Evolutionary conservation across 2,113 vertebrate species (phyloP).

Genomic region (Percopsis transmontana): DNA sequence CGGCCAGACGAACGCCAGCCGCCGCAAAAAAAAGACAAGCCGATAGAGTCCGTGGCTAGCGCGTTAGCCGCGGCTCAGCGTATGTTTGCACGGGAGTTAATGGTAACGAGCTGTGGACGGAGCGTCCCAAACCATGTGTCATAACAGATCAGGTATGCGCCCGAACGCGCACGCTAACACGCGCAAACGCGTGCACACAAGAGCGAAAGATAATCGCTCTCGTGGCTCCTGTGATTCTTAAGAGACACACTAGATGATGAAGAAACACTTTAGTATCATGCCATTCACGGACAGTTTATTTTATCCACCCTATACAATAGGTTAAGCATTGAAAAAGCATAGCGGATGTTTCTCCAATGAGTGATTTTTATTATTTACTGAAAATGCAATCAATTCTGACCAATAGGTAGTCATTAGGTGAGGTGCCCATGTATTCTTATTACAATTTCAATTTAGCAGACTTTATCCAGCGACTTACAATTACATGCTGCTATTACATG

Average conservation of each 20-base stretch:
- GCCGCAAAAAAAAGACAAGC: conserved; percentile 43
- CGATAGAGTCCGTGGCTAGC: conserved; percentile 30
- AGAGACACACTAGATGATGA: neutral
- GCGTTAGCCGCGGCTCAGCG: neutral
- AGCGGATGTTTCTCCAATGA: no score
- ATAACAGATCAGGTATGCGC: conserved; percentile 3
- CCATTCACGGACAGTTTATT: neutral
- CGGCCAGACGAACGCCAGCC: conserved; percentile 56
- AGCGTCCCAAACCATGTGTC: conserved; percentile 15
- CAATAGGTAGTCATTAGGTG: no score
- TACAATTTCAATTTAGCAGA: no score
- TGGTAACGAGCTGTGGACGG: neutral
- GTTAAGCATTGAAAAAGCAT: no score
- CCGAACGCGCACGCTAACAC: neutral
- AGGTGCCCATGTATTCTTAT: no score
- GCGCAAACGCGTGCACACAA: neutral
- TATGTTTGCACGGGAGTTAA: conserved; percentile 8
- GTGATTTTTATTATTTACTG: no score
- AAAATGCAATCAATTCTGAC: no score
- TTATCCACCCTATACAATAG: neutral
- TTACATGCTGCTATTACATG: no score
- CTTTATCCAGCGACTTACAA: no score
- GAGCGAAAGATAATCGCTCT: neutral
- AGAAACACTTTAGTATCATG: no score
- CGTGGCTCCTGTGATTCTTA: neutral